Evolutionary conservation across 2,797 vertebrate genomes (phyloP).

Genomic region (Brachyrhaphis roseni): DNA sequence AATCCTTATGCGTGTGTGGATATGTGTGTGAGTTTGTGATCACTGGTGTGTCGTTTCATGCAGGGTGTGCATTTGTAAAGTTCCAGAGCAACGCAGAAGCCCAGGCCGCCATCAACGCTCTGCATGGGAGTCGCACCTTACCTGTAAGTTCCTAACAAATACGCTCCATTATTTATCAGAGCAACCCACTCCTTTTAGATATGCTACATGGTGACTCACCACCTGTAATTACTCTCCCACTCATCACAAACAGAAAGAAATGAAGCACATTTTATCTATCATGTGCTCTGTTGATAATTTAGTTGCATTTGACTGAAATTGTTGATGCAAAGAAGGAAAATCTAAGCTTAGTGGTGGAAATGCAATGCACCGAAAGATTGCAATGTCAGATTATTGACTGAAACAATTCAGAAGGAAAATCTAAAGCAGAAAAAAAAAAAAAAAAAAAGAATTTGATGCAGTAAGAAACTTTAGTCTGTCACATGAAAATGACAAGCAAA

Average conservation of each 20-base stretch:
- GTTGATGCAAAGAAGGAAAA: background rate
- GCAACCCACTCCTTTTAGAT: slow-evolving; percentile 45
- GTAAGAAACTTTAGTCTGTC: background rate
- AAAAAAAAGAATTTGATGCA: background rate
- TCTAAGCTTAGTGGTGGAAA: background rate
- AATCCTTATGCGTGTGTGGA: slow-evolving; percentile 16
- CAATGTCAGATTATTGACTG: background rate
- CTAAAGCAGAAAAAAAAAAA: background rate
- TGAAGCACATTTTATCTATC: slow-evolving; percentile 1
- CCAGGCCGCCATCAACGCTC: slow-evolving; percentile 80
- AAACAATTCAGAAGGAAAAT: background rate
- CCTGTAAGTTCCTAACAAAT: slow-evolving; percentile 68
- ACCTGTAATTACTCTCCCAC: slow-evolving; percentile 58
- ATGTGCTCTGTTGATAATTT: background rate
- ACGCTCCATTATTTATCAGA: slow-evolving; percentile 31
- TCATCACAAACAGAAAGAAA: slow-evolving; percentile 34
- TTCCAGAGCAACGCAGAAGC: slow-evolving; percentile 88
- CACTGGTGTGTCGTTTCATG: slow-evolving; percentile 61
- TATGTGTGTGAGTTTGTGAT: slow-evolving; percentile 39
- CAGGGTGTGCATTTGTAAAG: slow-evolving; percentile 93
- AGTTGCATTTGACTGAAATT: background rate
- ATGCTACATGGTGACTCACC: slow-evolving; percentile 64
- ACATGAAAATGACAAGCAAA: background rate
- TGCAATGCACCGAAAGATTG: background rate
- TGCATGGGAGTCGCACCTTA: slow-evolving; percentile 83